A percentile compares a stretch with the other conserved stretches of the same genome.
Conservation (phyloP, 2,888 invertebrate species). For the Andrena hattorfiana region DNA sequence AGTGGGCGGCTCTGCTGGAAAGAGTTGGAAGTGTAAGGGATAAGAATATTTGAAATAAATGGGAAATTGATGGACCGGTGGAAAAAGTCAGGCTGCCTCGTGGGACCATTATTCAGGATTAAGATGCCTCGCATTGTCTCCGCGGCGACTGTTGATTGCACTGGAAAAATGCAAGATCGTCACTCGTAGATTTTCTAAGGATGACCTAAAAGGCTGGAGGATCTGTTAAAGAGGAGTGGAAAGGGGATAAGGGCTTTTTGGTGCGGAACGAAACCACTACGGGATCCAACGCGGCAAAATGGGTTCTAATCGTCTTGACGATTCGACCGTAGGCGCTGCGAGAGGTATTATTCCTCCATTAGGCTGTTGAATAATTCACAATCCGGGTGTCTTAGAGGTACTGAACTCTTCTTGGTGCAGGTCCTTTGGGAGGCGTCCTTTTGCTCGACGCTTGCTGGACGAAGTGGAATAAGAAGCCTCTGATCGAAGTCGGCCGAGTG, state of each 20-base stretch:
- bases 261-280: slow-evolving; percentile 28
- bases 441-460: background rate
- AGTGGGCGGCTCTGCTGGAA: background rate
- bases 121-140: background rate
- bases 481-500: slow-evolving; percentile 18
- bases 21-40: background rate
- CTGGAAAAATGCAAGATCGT: slow-evolving; percentile 13
- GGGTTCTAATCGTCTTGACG: slow-evolving; percentile 66
- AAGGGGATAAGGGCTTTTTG: slow-evolving; percentile 22
- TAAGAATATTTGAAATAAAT: slow-evolving; percentile 7
- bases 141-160: background rate
- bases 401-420: slow-evolving; percentile 11
- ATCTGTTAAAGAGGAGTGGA: slow-evolving; percentile 34
- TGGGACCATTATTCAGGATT: slow-evolving; percentile 23
- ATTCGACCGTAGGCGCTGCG: slow-evolving; percentile 51
- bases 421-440: slow-evolving; percentile 9
- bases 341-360: slow-evolving; percentile 67
- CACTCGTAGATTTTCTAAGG: slow-evolving; percentile 10
- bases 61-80: background rate
- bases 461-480: slow-evolving; percentile 17
- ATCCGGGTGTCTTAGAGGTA: slow-evolving; percentile 52
- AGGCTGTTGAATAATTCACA: slow-evolving; percentile 70
- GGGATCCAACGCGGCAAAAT: slow-evolving; percentile 51
- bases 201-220: slow-evolving; percentile 1
- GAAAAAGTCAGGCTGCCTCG: background rate